Percentiles rank a stretch among this genome's conserved stretches.
Evolutionary conservation across 2,113 vertebrate genomes (phyloP).

Genomic region (Nothobranchius kuhntae): DNA sequence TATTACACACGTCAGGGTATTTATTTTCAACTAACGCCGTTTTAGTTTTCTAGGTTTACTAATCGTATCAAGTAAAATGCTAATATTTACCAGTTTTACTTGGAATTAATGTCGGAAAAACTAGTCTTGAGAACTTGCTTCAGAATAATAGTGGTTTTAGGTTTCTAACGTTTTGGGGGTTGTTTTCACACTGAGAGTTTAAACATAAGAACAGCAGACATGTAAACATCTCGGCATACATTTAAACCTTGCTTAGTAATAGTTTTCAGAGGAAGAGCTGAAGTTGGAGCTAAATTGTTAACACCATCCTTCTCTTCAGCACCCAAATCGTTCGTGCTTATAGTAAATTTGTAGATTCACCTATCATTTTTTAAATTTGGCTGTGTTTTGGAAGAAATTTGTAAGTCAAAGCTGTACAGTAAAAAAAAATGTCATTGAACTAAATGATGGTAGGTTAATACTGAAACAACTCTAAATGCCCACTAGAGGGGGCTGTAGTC

Average conservation of each 20-base stretch:
- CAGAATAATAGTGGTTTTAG: neutral
- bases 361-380: too few species aligned
- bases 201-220: too few species aligned
- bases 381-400: too few species aligned
- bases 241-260: neutral
- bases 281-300: too few species aligned
- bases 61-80: too few species aligned
- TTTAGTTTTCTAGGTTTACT: too few species aligned
- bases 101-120: too few species aligned
- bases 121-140: neutral
- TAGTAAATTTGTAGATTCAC: neutral
- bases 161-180: neutral
- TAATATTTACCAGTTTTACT: too few species aligned
- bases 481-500: slow-evolving; percentile 56
- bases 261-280: too few species aligned
- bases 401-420: neutral
- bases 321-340: neutral
- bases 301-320: too few species aligned
- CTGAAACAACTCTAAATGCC: neutral
- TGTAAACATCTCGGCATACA: neutral
- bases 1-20: neutral
- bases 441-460: neutral
- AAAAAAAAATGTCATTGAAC: neutral
- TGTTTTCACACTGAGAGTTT: too few species aligned
- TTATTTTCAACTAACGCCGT: too few species aligned